Conservation (phyloP, 1,140 invertebrate genomes). For the Oryctes rhinoceros region DNA sequence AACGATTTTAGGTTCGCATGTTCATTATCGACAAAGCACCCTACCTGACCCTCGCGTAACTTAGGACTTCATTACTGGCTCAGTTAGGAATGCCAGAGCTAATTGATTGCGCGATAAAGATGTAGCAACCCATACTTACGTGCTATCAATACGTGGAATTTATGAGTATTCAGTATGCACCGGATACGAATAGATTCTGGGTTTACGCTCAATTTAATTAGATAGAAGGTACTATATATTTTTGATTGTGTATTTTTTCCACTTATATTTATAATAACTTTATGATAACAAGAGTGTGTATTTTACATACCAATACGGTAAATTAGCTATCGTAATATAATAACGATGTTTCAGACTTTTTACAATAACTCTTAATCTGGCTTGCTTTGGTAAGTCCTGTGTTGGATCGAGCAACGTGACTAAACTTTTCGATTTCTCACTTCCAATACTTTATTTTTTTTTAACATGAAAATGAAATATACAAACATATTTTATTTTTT, state of each 20-base stretch:
- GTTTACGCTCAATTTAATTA: slow-evolving; percentile 35
- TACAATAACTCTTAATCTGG: too few relatives aligned
- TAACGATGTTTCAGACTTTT: too few relatives aligned
- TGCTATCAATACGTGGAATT: slow-evolving; percentile 47
- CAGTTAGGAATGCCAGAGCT: slow-evolving; percentile 45
- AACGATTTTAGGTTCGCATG: slow-evolving; percentile 14
- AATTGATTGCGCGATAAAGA: slow-evolving; percentile 54
- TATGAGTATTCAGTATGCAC: slow-evolving; percentile 27
- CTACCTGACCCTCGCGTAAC: slow-evolving; percentile 8
- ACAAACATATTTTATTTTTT: too few relatives aligned
- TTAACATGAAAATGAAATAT: too few relatives aligned
- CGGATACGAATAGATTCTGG: slow-evolving; percentile 23
- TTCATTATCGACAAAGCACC: slow-evolving; percentile 14
- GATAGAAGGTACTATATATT: slow-evolving; percentile 25
- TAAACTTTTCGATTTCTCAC: too few relatives aligned
- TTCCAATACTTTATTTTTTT: too few relatives aligned
- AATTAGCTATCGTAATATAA: too few relatives aligned
- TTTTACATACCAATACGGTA: too few relatives aligned
- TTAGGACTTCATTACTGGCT: slow-evolving; percentile 49
- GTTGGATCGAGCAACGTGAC: too few relatives aligned
- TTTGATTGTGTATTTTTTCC: not conserved
- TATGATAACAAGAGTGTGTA: not conserved
- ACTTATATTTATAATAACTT: not conserved
- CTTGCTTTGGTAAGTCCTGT: too few relatives aligned
- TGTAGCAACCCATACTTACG: slow-evolving; percentile 49